A percentile compares a stretch with the other conserved stretches of the same genome.
Evolutionary conservation across 2,888 invertebrate species (phyloP).

Genomic region (Andrena chrysosceles): DNA sequence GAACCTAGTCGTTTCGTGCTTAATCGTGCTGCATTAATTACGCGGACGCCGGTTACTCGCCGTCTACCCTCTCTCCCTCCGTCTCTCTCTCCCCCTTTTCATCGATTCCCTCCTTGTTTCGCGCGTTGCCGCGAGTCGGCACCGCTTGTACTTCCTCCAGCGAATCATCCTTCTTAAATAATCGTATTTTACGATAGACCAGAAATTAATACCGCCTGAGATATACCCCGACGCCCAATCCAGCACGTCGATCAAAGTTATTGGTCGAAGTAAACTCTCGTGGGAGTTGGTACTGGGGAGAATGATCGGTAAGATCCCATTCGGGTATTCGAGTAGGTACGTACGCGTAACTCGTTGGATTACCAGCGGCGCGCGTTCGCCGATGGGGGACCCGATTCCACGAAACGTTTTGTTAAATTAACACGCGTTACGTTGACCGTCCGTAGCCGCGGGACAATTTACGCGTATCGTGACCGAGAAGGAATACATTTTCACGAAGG

Average conservation of each 20-base stretch:
- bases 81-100: constrained; percentile 27
- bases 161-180: constrained; percentile 25
- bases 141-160: constrained; percentile 30
- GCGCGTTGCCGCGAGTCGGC: background rate
- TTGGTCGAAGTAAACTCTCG: background rate
- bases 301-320: background rate
- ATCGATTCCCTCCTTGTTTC: constrained; percentile 23
- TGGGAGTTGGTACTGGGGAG: background rate
- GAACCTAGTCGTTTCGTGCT: constrained; percentile 80
- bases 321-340: background rate
- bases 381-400: constrained; percentile 18
- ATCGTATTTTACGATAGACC: constrained; percentile 39
- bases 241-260: constrained; percentile 5
- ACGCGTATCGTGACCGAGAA: constrained; percentile 53
- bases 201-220: constrained; percentile 46
- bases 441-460: constrained; percentile 25
- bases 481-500: constrained; percentile 11
- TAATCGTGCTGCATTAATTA: constrained; percentile 84
- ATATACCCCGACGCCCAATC: constrained; percentile 12
- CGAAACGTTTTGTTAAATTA: constrained; percentile 56
- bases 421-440: constrained; percentile 35
- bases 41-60: constrained; percentile 75
- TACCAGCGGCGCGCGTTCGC: background rate
- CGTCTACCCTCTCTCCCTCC: constrained; percentile 20
- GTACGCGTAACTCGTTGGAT: background rate